Percentiles rank a stretch among this genome's conserved stretches.
Conservation (phyloP, 1,140 invertebrate species). For the Polypedilum vanderplanki region DNA sequence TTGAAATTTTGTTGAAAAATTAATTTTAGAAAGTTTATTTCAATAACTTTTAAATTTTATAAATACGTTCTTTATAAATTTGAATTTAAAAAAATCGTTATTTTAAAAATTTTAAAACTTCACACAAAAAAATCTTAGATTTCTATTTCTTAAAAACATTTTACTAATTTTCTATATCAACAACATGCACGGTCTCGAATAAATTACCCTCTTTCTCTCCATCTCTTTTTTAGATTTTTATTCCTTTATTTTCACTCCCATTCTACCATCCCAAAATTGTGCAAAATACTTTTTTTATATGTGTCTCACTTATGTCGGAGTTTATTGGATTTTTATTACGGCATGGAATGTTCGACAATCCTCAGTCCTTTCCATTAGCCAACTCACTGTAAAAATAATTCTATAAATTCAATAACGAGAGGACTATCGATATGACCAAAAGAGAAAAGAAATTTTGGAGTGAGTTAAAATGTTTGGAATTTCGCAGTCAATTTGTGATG, state of each 20-base stretch:
- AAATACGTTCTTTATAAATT: no score
- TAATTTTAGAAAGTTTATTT: no score
- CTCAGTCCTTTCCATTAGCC: not conserved
- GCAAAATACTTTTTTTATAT: not conserved
- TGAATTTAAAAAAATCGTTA: no score
- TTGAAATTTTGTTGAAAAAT: no score
- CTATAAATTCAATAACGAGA: not conserved
- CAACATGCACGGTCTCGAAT: not conserved
- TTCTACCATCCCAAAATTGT: not conserved
- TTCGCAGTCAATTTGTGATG: conserved; percentile 17
- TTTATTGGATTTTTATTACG: conserved; percentile 8
- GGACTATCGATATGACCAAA: not conserved
- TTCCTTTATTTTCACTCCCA: not conserved
- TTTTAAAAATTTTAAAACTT: no score
- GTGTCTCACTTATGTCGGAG: not conserved
- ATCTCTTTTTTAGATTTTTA: no score
- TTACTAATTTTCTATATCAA: not conserved
- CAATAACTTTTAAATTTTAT: no score
- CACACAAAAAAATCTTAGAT: no score
- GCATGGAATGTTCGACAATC: not conserved
- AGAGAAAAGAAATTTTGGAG: no score
- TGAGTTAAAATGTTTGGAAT: not conserved
- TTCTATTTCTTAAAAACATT: no score
- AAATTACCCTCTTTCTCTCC: not conserved
- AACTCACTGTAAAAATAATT: not conserved